These are phyloP conservation scores for Nebria salina DNA, from an alignment of 2,888 invertebrate species.

Conservation along the genomic window DNA sequence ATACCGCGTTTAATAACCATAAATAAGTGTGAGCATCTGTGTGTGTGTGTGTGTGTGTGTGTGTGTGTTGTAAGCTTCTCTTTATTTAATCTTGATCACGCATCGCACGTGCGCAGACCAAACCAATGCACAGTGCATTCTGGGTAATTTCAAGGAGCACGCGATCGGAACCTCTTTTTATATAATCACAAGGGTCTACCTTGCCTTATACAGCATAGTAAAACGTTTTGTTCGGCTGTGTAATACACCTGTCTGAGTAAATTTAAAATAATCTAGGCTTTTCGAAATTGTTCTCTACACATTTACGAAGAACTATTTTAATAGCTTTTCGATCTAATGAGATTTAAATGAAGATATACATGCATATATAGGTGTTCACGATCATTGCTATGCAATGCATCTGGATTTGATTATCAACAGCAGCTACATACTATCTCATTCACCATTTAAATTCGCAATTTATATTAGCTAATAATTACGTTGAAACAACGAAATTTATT, in stretches of 20 bases:
- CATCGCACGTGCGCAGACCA: conserved; percentile 26
- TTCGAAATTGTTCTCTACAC: neutral
- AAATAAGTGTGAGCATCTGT: conserved; percentile 19
- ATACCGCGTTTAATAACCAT: conserved; percentile 41
- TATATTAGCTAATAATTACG: no score
- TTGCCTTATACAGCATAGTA: neutral
- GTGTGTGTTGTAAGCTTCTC: conserved; percentile 16
- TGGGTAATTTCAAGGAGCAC: conserved; percentile 40
- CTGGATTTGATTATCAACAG: neutral
- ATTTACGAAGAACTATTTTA: neutral
- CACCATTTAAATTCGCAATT: no score
- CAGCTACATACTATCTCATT: no score
- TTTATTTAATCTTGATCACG: conserved; percentile 38
- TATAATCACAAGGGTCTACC: conserved; percentile 10
- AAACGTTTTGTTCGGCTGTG: neutral
- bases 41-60: neutral
- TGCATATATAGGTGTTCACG: neutral
- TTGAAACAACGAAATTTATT: no score
- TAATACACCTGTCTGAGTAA: conserved; percentile 1
- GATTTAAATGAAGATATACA: neutral
- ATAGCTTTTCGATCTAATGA: neutral
- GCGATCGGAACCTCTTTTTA: conserved; percentile 28
- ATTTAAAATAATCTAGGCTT: neutral
- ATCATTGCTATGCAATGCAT: neutral
- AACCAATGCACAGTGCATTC: conserved; percentile 24